Evolutionary conservation across 1,140 invertebrate species (phyloP), one percentile per base, ranked within the genome.

Genomic region (Vanessa tameamea): DNA sequence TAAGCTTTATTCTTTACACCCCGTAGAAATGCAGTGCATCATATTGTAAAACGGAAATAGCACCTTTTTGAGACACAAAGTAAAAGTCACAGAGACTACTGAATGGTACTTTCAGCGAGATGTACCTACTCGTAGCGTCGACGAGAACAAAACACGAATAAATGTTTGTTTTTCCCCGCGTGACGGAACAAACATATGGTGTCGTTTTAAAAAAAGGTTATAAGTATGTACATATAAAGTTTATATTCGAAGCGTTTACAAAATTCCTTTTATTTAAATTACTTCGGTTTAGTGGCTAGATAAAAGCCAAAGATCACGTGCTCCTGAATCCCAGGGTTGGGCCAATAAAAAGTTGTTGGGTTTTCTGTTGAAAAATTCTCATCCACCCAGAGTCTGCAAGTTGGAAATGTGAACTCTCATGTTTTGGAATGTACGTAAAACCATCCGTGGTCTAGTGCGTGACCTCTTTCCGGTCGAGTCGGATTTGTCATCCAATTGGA

Each of bases 1-100:
- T 51, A 20, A 57, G 53, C 12, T 16, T 43, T 69, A 59, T 70
- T 57, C 26, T 43, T 59, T 47, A 37, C 47, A 57, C 53, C 53
- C 53, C 53, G 57, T 61, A 11, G 31, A 61, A 61, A 37, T n/a
- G 57, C 31, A 61, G 57, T 37, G 57, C 31, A 43, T 61, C 26
- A 61, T 57, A 69, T 43, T 26, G 66, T 50, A 69, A 57, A 57
- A n/a, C 53, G 43, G 51, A 70, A 70, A 53, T 64, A 48, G 50
- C 61, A 71, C 69, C 59, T 71, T 64, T 69, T 71, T 53, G 59
- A 71, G 48, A 71, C 66, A 53, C 69, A 71, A 71, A 71, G 69
- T 48, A 59, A 68, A 55, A 69, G 53, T 69, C 66, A 59, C 53
- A 53, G 65, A 55, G 37, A 57, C 13, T 50, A 2, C 31, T 69